Conservation (phyloP, 2,113 vertebrate species). For the Aegithalos caudatus region DNA sequence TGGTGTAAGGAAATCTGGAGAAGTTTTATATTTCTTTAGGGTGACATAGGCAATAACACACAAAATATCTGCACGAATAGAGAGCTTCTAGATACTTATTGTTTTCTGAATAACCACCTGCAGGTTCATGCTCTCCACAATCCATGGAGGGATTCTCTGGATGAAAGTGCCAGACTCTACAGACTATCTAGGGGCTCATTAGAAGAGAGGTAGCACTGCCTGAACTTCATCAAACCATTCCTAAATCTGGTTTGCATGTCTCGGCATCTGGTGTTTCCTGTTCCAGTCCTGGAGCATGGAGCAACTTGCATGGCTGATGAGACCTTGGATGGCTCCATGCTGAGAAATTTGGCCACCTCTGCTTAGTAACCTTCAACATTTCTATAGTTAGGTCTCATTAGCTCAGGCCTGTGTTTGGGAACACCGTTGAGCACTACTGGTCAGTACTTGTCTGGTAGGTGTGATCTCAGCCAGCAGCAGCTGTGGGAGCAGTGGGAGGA, state of each 20-base stretch:
- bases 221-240: not conserved
- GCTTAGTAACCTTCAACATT: not conserved
- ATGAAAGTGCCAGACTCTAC: not conserved
- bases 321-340: not conserved
- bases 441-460: not conserved
- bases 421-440: not conserved
- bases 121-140: not conserved
- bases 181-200: not conserved
- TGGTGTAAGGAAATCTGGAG: not conserved
- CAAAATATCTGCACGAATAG: not conserved
- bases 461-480: not conserved
- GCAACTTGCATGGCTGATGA: not conserved
- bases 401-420: not conserved
- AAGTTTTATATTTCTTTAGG: not conserved
- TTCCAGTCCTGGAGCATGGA: not conserved
- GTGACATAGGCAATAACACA: not conserved
- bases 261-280: slow-evolving; percentile 44
- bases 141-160: not conserved
- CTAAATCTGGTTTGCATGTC: slow-evolving; percentile 44
- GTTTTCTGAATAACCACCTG: not conserved
- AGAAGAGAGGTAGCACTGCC: not conserved
- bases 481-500: not conserved
- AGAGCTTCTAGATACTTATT: not conserved
- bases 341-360: not conserved
- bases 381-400: not conserved